Conservation (phyloP, 2,888 invertebrate species). For the Lasius fuliginosus region DNA sequence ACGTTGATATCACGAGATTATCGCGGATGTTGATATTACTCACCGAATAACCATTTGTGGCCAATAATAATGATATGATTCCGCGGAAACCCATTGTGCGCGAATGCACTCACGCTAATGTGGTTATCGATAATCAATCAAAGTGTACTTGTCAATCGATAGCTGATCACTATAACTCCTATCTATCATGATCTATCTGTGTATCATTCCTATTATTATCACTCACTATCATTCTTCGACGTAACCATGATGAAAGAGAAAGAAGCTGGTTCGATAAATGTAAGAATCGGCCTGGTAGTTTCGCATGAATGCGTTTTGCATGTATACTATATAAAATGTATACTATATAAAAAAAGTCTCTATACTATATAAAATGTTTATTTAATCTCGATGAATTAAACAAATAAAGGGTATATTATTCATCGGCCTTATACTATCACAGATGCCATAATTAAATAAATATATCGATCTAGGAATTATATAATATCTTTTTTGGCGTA, state of each 20-base stretch:
- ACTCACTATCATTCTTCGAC: neutral
- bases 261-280: neutral
- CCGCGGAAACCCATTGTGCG: neutral
- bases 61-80: neutral
- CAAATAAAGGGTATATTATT: no score
- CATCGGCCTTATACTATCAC: no score
- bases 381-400: no score
- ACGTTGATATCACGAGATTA: conserved; percentile 1
- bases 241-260: neutral
- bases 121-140: conserved; percentile 3
- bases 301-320: no score
- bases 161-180: neutral
- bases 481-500: no score
- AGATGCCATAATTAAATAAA: neutral
- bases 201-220: neutral
- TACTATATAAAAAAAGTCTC: no score
- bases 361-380: no score
- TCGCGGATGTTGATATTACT: neutral
- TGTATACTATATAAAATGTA: no score
- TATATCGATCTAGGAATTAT: neutral
- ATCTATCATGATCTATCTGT: neutral
- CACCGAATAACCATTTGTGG: neutral
- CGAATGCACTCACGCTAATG: neutral
- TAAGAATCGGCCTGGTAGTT: neutral
- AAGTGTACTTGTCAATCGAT: conserved; percentile 1